Percentiles rank a stretch among this genome's conserved stretches.
phyloP scores from a whole-genome alignment of 2,113 vertebrate genomes.

The Eretmochelys imbricata region DNA sequence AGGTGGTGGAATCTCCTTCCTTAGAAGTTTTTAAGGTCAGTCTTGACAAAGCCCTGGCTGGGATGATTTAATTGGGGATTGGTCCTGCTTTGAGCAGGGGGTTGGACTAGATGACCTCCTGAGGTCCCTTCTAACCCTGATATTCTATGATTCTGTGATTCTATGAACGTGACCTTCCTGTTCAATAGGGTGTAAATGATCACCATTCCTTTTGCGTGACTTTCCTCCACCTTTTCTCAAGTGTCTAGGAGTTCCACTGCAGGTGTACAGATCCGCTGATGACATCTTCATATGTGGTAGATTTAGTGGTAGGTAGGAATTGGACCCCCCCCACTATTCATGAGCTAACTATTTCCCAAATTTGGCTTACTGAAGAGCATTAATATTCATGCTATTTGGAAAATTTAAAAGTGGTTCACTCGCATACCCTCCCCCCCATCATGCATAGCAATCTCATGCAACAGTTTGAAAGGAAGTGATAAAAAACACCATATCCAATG shows the following conservation, averaged over 20 bases:
- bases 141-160: no score
- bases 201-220: background rate
- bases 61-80: no score
- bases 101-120: no score
- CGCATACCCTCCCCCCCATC: background rate
- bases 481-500: background rate
- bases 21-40: no score
- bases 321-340: background rate
- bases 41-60: no score
- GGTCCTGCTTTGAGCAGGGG: no score
- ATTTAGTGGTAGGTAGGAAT: background rate
- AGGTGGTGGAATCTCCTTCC: no score
- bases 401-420: background rate
- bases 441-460: background rate
- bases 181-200: background rate
- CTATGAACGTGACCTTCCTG: background rate
- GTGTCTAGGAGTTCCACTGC: background rate
- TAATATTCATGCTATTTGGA: background rate
- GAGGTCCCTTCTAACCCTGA: no score
- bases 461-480: background rate
- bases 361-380: background rate
- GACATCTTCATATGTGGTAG: background rate
- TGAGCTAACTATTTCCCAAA: background rate
- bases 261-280: background rate
- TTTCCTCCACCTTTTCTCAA: background rate